Evolutionary conservation across 1,140 invertebrate genomes (phyloP).

Genomic region (Drosophila sp.): DNA sequence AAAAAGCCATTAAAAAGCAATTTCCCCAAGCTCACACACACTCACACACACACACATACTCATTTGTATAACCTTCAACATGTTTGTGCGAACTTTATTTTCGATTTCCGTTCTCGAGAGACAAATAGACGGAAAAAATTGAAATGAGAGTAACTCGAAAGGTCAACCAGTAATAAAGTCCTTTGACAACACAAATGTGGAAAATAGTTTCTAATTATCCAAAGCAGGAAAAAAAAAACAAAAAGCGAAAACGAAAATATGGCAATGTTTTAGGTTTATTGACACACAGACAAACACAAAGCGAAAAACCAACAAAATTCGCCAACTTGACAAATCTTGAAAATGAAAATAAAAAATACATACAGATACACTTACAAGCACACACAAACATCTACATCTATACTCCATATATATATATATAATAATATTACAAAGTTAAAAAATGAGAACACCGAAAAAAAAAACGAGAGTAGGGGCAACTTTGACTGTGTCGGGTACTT

Average conservation of each 20-base stretch:
- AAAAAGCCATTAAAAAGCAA: constrained; percentile 58
- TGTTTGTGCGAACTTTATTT: constrained; percentile 53
- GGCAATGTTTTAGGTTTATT: constrained; percentile 12
- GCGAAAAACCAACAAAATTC: constrained; percentile 40
- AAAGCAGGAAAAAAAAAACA: not conserved
- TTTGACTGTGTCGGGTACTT: not conserved
- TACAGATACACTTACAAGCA: not conserved
- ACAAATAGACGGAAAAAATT: constrained; percentile 27
- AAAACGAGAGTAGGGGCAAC: not conserved
- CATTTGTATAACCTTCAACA: constrained; percentile 47
- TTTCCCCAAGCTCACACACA: constrained; percentile 42
- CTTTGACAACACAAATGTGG: constrained; percentile 13
- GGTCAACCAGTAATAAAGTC: constrained; percentile 39
- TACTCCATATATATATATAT: not conserved
- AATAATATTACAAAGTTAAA: constrained; percentile 18
- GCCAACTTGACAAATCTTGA: constrained; percentile 53
- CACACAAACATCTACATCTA: not conserved
- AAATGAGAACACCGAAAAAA: constrained; percentile 17
- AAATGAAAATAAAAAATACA: constrained; percentile 14
- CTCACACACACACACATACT: constrained; percentile 2
- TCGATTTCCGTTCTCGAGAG: constrained; percentile 46
- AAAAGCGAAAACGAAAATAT: constrained; percentile 7
- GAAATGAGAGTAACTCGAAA: constrained; percentile 38
- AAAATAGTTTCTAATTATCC: constrained; percentile 12
- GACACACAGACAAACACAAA: constrained; percentile 13